Conservation (phyloP, 2,888 invertebrate genomes). For the Cosmia pyralina region DNA sequence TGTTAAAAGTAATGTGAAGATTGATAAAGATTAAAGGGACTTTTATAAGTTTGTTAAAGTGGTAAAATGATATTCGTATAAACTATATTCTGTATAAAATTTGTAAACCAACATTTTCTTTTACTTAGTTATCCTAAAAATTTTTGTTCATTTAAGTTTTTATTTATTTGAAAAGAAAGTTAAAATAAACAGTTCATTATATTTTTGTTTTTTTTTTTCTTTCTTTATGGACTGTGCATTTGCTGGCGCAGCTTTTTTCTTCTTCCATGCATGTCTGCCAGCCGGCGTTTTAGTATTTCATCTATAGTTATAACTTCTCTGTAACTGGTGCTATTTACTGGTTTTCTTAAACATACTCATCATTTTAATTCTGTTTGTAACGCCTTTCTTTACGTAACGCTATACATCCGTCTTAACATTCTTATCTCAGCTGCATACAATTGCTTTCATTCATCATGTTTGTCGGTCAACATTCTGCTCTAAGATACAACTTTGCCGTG, state of each 20-base stretch:
- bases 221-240: slow-evolving; percentile 33
- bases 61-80: slow-evolving; percentile 66
- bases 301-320: background rate
- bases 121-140: slow-evolving; percentile 75
- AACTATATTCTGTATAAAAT: slow-evolving; percentile 69
- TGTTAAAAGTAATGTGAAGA: slow-evolving; percentile 60
- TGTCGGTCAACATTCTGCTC: background rate
- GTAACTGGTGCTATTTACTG: background rate
- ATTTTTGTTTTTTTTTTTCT: slow-evolving; percentile 71
- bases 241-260: background rate
- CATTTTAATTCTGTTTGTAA: background rate
- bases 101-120: slow-evolving; percentile 71
- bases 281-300: background rate
- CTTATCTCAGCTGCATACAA: background rate
- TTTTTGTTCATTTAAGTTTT: slow-evolving; percentile 81
- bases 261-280: background rate
- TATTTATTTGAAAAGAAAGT: slow-evolving; percentile 78
- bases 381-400: background rate
- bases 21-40: slow-evolving; percentile 51
- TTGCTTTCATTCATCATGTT: background rate
- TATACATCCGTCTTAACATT: background rate
- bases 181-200: slow-evolving; percentile 80
- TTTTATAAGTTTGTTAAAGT: slow-evolving; percentile 58
- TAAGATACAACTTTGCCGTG: background rate
- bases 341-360: background rate